Evolutionary conservation across 2,888 invertebrate species (phyloP).

Genomic region (Spisula subtruncata): DNA sequence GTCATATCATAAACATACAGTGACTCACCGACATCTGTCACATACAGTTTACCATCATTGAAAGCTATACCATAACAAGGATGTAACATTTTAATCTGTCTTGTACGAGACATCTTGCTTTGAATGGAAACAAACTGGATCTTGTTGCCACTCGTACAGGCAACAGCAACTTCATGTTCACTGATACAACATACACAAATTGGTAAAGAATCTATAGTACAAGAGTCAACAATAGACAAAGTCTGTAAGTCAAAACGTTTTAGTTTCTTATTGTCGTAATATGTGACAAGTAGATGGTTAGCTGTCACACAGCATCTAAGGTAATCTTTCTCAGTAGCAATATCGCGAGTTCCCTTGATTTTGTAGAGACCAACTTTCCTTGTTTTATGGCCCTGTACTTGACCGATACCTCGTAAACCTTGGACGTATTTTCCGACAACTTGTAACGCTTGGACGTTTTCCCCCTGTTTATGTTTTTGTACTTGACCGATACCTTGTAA

Average conservation of each 20-base stretch:
- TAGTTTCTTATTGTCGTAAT: conserved; percentile 27
- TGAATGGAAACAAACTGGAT: conserved; percentile 33
- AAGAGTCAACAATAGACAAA: conserved; percentile 10
- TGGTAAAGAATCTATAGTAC: conserved; percentile 6
- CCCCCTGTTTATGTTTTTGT: not conserved
- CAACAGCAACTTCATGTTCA: conserved; percentile 35
- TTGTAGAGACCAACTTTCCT: not conserved
- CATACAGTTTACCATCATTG: conserved; percentile 13
- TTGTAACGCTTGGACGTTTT: not conserved
- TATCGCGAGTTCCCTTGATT: conserved; percentile 17
- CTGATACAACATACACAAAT: conserved; percentile 37
- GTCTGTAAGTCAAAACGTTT: conserved; percentile 15
- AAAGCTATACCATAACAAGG: conserved; percentile 33
- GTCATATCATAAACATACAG: conserved; percentile 26
- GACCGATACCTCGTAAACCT: not conserved
- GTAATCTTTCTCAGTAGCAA: not conserved
- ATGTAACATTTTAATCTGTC: conserved; percentile 33
- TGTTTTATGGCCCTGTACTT: not conserved
- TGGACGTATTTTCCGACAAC: no score
- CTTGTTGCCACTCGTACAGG: not conserved
- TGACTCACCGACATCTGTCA: not conserved
- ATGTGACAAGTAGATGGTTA: conserved; percentile 10
- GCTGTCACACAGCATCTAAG: conserved; percentile 16
- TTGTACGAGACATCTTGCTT: conserved; percentile 18
- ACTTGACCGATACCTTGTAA: no score